Evolutionary conservation across 1,140 invertebrate genomes (phyloP).

Genomic region (Bombus ignitus): DNA sequence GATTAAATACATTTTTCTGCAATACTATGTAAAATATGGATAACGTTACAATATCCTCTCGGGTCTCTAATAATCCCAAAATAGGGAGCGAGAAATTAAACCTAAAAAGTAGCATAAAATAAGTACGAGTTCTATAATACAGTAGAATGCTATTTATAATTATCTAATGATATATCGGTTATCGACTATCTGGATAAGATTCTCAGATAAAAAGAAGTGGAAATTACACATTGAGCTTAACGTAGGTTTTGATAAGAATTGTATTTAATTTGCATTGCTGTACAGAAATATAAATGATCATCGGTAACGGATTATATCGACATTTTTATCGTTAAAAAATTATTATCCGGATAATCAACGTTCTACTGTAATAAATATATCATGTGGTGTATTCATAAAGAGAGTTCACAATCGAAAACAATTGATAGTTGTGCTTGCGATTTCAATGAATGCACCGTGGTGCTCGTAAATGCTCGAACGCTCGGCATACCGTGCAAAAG

Average conservation of each 20-base stretch:
- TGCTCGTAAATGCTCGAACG: slow-evolving; percentile 4
- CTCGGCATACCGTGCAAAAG: neutral
- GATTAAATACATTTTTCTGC: neutral
- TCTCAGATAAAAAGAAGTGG: neutral
- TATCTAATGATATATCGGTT: neutral
- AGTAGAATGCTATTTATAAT: neutral
- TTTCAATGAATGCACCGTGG: neutral
- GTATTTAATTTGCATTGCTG: neutral
- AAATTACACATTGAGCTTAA: neutral
- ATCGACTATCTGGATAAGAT: neutral
- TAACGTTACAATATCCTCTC: neutral
- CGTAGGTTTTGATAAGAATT: neutral
- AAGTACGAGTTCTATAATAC: neutral
- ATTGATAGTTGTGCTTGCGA: too few species aligned
- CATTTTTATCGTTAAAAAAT: neutral
- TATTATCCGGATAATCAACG: neutral
- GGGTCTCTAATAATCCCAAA: neutral
- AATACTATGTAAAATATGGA: neutral
- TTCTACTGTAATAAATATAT: neutral
- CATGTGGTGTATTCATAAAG: too few species aligned
- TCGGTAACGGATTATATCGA: neutral
- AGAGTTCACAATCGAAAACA: neutral
- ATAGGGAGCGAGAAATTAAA: neutral
- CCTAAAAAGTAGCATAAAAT: neutral
- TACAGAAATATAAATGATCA: neutral